Base-by-base conservation (phyloP, 35 echinoderm and acorn worm genomes). In the Acanthaster planci region DNA sequence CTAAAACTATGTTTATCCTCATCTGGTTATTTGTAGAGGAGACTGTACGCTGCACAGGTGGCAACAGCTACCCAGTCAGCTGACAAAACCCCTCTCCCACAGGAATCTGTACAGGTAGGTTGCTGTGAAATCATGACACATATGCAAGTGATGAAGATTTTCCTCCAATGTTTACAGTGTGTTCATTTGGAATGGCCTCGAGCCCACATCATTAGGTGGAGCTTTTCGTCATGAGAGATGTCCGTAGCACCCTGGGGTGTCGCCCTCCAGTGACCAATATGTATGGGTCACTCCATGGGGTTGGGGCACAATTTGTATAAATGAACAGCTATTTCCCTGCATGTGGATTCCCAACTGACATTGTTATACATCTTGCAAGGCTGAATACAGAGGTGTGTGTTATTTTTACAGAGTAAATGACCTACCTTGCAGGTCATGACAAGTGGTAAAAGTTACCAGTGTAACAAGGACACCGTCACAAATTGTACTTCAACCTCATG, bases 101-200 rank as follows among this genome's bases (percentile, higher is more conserved):
- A 72, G 30, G 64, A 72, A 72, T 34, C 64, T 72, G 64, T 72
- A 10, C 64, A 72, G 64, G 64, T 72, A 72, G 14, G 27, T 0
- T 59, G 27, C 19, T 59, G 8, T n/a, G 56, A 58, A 17, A 7
- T 58, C 18, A 58, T 58, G 55, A 58, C 1, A 0, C 15, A 1
- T n/a, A 15, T 18, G 22, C 22, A 56, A 18, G 22, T 1, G 16
- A 18, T 56, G 22, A 18, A 56, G 16, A 15, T 56, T 56, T 18
- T 56, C 15, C 4, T 56, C 1, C 22, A 56, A 17, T 18, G 16
- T 8, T 56, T 8, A 56, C 22, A 56, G 16, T n/a, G 16, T 56
- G 7, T 56, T 0, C 8, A 56, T 56, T 56, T 56, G 16, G 2
- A 18, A 56, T 56, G 16, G 16, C 54, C 16, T 56, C 16, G 16